Percentiles rank a stretch among this genome's conserved stretches.
Conservation (phyloP, 2,113 vertebrate genomes). For the Emydura subglobosa region DNA sequence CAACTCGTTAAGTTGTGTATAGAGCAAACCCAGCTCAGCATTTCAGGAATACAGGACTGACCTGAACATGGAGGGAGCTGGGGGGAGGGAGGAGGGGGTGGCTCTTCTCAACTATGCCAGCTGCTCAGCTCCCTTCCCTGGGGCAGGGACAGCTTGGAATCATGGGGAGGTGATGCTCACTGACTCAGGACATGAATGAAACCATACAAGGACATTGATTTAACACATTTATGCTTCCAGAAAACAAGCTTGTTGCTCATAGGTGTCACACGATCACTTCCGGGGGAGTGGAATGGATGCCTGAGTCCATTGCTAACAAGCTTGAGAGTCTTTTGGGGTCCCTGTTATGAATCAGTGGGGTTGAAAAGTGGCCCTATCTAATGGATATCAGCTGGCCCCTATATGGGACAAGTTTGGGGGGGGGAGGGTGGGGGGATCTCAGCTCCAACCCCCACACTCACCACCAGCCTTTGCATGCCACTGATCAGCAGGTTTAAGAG, state of each 20-base stretch:
- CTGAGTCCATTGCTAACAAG: background rate
- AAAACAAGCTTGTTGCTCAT: background rate
- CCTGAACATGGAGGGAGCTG: too few relatives aligned
- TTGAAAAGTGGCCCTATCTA: background rate
- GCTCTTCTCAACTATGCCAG: too few relatives aligned
- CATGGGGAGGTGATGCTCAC: too few relatives aligned
- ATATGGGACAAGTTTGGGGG: background rate
- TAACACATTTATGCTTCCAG: background rate
- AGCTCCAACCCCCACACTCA: background rate
- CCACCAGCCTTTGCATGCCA: background rate
- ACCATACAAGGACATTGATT: background rate
- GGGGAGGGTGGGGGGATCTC: background rate
- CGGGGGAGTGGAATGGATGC: background rate
- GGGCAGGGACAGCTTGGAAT: too few relatives aligned
- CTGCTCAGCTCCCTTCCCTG: too few relatives aligned
- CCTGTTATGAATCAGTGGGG: background rate
- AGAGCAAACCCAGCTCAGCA: too few relatives aligned
- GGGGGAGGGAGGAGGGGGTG: too few relatives aligned
- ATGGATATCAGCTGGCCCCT: background rate
- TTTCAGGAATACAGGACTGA: too few relatives aligned
- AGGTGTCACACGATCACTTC: too few relatives aligned
- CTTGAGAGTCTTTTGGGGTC: background rate
- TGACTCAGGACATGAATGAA: too few relatives aligned
- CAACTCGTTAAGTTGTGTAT: too few relatives aligned
- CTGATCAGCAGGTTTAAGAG: background rate